These are phyloP conservation scores for Bergia puertoricense DNA, from an alignment of 92 coral and sea anemone genomes.

Conservation along the genomic window DNA sequence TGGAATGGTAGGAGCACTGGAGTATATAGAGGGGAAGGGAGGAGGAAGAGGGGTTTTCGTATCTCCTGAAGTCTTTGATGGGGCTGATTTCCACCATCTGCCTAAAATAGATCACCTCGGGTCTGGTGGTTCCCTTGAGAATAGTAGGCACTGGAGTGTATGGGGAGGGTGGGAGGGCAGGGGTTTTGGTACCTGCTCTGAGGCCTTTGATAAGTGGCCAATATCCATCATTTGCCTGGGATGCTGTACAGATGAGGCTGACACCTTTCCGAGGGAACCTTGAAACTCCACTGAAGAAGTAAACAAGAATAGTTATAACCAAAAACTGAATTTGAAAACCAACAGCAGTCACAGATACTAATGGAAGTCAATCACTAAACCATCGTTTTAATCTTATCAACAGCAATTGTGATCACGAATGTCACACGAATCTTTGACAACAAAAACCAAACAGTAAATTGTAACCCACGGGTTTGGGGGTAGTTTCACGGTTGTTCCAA, in stretches of 20 bases:
- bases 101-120: conserved; percentile 72
- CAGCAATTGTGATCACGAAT: neutral
- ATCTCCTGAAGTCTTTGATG: conserved; percentile 71
- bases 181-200: conserved; percentile 66
- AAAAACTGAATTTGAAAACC: neutral
- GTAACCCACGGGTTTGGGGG: no score
- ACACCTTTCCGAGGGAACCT: conserved; percentile 87
- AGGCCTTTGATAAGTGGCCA: conserved; percentile 61
- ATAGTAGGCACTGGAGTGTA: neutral
- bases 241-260: conserved; percentile 88
- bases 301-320: neutral
- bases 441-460: no score
- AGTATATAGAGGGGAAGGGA: neutral
- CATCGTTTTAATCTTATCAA: no score
- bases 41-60: neutral
- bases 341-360: neutral
- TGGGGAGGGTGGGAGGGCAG: neutral
- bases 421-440: neutral
- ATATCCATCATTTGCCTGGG: conserved; percentile 94
- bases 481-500: no score
- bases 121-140: neutral
- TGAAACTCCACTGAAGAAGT: conserved; percentile 71
- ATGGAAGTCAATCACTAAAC: no score
- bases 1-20: neutral
- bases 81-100: conserved; percentile 83